A percentile compares a stretch with the other conserved stretches of the same genome.
Conservation (phyloP, 2,888 invertebrate species). For the Sphecodes monilicornis region DNA sequence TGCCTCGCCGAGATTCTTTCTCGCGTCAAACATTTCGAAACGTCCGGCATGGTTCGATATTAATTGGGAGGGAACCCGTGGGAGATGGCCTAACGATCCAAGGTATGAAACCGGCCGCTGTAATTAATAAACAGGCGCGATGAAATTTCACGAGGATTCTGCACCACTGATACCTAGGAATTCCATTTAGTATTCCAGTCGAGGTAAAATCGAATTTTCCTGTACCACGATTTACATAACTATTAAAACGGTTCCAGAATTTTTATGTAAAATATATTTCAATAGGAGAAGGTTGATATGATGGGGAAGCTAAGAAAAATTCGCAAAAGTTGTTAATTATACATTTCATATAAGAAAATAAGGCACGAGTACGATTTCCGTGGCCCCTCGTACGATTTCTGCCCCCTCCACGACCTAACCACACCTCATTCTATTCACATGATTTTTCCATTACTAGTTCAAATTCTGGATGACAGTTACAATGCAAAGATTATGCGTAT, state of each 20-base stretch:
- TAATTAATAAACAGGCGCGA: conserved; percentile 7
- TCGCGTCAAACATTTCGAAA: not conserved
- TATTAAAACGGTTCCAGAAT: not conserved
- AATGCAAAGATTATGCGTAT: too few species aligned
- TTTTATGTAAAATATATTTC: not conserved
- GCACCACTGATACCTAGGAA: not conserved
- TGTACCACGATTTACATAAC: not conserved
- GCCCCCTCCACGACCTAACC: too few species aligned
- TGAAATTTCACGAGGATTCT: not conserved
- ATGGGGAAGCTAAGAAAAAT: too few species aligned
- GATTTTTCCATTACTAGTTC: too few species aligned
- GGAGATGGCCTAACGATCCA: conserved; percentile 7
- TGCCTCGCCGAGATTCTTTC: conserved; percentile 1
- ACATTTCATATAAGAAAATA: too few species aligned
- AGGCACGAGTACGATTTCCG: too few species aligned
- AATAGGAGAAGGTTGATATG: too few species aligned
- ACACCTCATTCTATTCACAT: too few species aligned
- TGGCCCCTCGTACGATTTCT: too few species aligned
- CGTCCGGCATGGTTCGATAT: not conserved
- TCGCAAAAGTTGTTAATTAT: too few species aligned
- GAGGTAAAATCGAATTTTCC: not conserved
- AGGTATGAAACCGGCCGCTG: not conserved
- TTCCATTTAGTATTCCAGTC: not conserved
- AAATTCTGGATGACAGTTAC: too few species aligned
- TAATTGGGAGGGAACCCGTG: not conserved